A percentile compares a stretch with the other conserved stretches of the same genome.
Evolutionary conservation across 2,797 vertebrate genomes (phyloP).

Genomic region (Buphagus erythrorhynchus): DNA sequence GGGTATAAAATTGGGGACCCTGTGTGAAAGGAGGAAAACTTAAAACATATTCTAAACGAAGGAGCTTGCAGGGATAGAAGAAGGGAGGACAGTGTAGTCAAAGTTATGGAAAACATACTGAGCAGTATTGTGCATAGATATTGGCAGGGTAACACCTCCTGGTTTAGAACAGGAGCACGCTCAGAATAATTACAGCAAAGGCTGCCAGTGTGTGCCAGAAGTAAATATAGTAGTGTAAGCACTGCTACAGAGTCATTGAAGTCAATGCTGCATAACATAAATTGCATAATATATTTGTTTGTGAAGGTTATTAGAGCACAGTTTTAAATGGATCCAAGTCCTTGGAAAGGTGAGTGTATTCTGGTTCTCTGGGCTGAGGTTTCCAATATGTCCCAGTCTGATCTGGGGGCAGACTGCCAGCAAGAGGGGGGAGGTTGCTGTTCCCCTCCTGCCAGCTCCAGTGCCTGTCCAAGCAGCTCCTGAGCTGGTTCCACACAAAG

Average conservation of each 20-base stretch:
- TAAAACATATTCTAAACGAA: accelerated
- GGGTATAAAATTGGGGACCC: accelerated
- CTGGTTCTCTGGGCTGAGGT: neutral
- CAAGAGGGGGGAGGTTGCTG: neutral
- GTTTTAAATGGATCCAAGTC: conserved; percentile 15
- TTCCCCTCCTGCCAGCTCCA: neutral
- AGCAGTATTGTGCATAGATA: neutral
- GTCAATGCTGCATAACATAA: conserved; percentile 47
- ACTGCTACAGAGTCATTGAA: conserved; percentile 49
- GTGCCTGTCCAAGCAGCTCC: accelerated
- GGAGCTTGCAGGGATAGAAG: neutral
- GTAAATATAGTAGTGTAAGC: conserved; percentile 66
- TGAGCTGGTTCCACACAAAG: neutral
- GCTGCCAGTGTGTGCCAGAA: neutral
- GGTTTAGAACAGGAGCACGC: neutral
- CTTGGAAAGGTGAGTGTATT: conserved; percentile 40
- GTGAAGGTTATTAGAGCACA: conserved; percentile 28
- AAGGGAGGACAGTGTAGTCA: neutral
- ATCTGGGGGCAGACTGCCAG: neutral
- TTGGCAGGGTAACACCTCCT: neutral
- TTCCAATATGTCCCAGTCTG: neutral
- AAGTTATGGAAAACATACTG: neutral
- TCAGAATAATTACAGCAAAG: neutral
- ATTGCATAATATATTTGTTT: conserved; percentile 63
- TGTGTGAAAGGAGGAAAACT: neutral